phyloP scores from a whole-genome alignment of 1,140 invertebrate genomes.

The Chironomus tepperi region DNA sequence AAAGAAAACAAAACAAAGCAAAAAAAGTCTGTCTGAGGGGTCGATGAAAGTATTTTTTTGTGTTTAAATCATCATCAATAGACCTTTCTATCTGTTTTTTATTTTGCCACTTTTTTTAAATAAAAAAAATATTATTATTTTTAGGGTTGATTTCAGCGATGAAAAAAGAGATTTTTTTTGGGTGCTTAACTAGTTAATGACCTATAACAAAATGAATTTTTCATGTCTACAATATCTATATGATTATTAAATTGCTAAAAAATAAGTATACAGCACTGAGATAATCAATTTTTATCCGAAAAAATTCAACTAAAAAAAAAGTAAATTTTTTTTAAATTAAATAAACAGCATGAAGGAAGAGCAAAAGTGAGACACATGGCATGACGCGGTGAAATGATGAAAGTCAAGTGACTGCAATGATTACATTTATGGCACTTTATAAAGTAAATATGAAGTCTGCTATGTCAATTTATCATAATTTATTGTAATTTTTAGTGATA shows the following conservation, averaged over 20 bases:
- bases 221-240: background rate
- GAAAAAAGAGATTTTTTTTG: background rate
- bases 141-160: background rate
- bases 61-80: background rate
- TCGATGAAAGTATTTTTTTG: background rate
- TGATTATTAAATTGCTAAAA: background rate
- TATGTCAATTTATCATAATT: too few species aligned
- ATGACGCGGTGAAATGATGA: background rate
- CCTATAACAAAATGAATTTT: slow-evolving; percentile 18
- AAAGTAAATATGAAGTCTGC: too few species aligned
- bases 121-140: background rate
- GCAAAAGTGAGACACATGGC: background rate
- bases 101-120: background rate
- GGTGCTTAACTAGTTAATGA: slow-evolving; percentile 15
- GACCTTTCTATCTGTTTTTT: too few species aligned
- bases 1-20: background rate
- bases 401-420: background rate
- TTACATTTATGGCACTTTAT: too few species aligned
- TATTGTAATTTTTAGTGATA: too few species aligned
- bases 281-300: background rate
- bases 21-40: background rate
- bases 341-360: background rate
- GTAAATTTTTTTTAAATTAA: too few species aligned
- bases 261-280: background rate
- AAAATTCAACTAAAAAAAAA: background rate